Conservation (phyloP, 2,797 vertebrate species). For the Eulemur mongoz region DNA sequence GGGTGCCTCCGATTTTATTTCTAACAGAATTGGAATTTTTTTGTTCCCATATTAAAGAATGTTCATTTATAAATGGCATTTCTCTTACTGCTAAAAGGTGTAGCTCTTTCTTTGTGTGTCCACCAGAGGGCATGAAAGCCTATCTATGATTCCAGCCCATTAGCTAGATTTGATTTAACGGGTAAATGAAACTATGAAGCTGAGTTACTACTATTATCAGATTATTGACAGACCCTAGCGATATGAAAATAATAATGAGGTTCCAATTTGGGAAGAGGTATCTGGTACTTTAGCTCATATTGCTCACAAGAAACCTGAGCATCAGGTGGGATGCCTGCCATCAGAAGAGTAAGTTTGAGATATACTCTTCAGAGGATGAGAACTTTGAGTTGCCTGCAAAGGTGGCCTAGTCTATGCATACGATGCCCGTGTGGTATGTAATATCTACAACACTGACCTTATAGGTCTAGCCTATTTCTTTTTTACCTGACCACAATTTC, state of each 20-base stretch:
- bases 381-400: neutral
- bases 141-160: neutral
- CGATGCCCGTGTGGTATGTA: fast-evolving
- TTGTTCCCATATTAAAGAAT: neutral
- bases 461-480: neutral
- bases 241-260: neutral
- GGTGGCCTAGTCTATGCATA: neutral
- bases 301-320: neutral
- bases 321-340: neutral
- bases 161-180: neutral
- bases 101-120: slow-evolving; percentile 35
- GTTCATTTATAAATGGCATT: neutral
- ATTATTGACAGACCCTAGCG: neutral
- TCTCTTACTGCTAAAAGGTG: neutral
- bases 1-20: neutral
- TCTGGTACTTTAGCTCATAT: neutral
- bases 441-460: neutral
- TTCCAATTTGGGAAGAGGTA: neutral
- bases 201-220: neutral
- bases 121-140: slow-evolving; percentile 75
- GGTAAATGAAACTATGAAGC: neutral
- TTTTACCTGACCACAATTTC: neutral
- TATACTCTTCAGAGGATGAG: neutral
- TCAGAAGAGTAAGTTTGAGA: neutral
- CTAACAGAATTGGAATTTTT: neutral